These are phyloP conservation scores for Malacosoma neustria DNA, from an alignment of 2,888 invertebrate species.

Conservation along the genomic window DNA sequence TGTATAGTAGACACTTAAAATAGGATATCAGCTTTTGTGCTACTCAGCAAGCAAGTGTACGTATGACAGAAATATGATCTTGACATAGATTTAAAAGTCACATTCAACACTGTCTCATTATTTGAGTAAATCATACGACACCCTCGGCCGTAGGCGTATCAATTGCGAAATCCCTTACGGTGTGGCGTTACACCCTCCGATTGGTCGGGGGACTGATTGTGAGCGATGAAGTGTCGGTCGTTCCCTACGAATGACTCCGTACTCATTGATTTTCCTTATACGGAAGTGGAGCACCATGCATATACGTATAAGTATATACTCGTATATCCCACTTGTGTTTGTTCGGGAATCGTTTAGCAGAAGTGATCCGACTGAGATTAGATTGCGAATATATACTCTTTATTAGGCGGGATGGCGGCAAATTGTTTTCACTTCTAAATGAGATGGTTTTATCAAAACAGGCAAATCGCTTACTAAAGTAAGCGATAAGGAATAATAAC, in stretches of 20 bases:
- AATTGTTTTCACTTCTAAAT: not conserved
- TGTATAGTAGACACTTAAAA: too few relatives aligned
- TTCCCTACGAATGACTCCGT: not conserved
- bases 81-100: too few relatives aligned
- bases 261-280: not conserved
- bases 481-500: too few relatives aligned
- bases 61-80: too few relatives aligned
- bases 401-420: not conserved
- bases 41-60: too few relatives aligned
- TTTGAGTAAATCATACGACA: conserved; percentile 1
- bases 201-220: conserved; percentile 1
- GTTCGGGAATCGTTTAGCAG: not conserved
- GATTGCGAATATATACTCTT: not conserved
- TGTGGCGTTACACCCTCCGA: not conserved
- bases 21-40: too few relatives aligned
- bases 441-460: too few relatives aligned
- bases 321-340: not conserved
- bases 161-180: not conserved
- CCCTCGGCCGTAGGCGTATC: not conserved
- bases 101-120: too few relatives aligned
- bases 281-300: not conserved
- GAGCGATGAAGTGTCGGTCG: conserved; percentile 2
- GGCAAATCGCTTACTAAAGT: too few relatives aligned
- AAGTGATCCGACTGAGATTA: not conserved
- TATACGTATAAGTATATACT: not conserved